A percentile compares a stretch with the other conserved stretches of the same genome.
These are phyloP conservation scores for Myiotriccus ornatus DNA, from an alignment of 2,797 vertebrate species.

Conservation along the genomic window DNA sequence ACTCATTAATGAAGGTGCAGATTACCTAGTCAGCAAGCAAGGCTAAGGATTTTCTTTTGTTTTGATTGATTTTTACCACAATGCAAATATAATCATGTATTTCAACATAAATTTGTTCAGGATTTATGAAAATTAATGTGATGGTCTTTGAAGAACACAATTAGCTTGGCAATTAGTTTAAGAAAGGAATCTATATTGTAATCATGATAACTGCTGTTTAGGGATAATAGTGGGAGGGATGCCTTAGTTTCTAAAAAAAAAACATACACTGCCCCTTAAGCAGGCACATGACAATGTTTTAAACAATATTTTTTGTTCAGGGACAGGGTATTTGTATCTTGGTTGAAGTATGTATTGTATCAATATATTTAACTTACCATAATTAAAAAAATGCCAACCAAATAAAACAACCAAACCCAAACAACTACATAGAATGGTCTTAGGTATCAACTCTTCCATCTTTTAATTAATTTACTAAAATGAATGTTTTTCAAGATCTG, in stretches of 20 bases:
- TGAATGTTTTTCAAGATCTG: neutral
- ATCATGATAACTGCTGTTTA: constrained; percentile 26
- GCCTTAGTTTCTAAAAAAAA: neutral
- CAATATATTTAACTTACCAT: neutral
- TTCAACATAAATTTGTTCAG: constrained; percentile 21
- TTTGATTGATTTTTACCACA: constrained; percentile 15
- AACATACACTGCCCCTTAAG: neutral
- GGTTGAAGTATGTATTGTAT: neutral
- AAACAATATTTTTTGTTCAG: neutral
- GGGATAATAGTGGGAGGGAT: neutral
- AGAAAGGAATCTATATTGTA: constrained; percentile 32
- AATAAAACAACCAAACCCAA: neutral
- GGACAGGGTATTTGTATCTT: neutral
- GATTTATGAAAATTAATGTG: constrained; percentile 32
- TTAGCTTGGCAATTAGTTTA: constrained; percentile 56
- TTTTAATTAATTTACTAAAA: neutral
- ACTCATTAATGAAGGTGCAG: constrained; percentile 39
- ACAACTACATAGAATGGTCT: neutral
- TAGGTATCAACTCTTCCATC: neutral
- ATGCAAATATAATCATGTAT: neutral
- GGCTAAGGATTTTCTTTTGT: constrained; percentile 8
- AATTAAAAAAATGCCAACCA: neutral
- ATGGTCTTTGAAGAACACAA: constrained; percentile 46
- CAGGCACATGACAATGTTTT: constrained; percentile 7
- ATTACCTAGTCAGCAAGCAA: neutral